Base-by-base conservation (phyloP, 2,113 vertebrate genomes). In the Laticauda laticaudata region DNA sequence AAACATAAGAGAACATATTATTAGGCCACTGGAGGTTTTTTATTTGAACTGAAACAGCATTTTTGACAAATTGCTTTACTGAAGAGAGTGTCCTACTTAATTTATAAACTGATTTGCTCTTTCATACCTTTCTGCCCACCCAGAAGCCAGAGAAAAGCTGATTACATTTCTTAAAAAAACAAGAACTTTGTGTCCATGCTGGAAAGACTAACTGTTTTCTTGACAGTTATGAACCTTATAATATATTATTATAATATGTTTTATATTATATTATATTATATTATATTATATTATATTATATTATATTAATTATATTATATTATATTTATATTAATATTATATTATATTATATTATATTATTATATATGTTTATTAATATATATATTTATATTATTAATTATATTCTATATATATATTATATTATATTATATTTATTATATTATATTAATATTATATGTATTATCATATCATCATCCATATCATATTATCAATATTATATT, bases 41-140 rank as follows among this genome's bases (percentile, higher is more conserved):
- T 87, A 53, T 53, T 15, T 87, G 69, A 81, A 69, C 10, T n/a
- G 64, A 69, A 69, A 55, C 92, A 93, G 2, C 81, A 89, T 92
- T 94, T 94, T 90, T 69, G 29, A 45, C 34, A 93, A 94, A 64
- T n/a, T 48, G 18, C 75, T 95, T 90, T 91, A 88, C 48, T 92
- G 69, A 96, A 93, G 93, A 95, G 93, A 96, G 85, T 24, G 91
- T 91, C 87, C 94, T 89, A 91, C 0, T 11, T 87, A 34, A 6
- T 39, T 81, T 81, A 81, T 81, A 81, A 81, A 81, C 34, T 53
- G 86, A 87, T 87, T 87, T 53, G 12, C 24, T 51, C 26, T 87
- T 86, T 23, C 24, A 26, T 86, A 48, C 45, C 45, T 48, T 59
- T 86, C 34, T 91, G 95, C 93, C 87, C 94, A 29, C 39, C 93